Base-by-base conservation (phyloP, 2,888 invertebrate genomes). In the Myopa tessellatipennis region DNA sequence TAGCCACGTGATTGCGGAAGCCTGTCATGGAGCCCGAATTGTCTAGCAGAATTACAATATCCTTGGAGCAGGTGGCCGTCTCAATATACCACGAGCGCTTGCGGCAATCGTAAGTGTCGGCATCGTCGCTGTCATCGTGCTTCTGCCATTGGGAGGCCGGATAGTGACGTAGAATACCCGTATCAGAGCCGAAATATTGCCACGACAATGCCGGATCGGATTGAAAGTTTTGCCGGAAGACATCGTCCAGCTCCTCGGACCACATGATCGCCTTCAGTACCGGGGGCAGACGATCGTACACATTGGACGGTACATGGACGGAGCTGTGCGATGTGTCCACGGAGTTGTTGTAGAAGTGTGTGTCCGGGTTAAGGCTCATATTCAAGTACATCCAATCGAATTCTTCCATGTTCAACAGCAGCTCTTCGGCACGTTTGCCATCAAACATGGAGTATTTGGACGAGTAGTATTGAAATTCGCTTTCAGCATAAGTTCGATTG, bases 21-120 rank as follows among this genome's bases (percentile, higher is more conserved):
- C 98, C 99, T 50, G 94, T 94, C 99, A 99, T 99, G 34, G 98
- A 98, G 26, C 99, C 99, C 71, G 98, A 98, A 77, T 94, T 93
- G 87, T 99, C 99, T 80, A 99, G 91, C 76, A 99, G 91, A 78
- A 99, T 97, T 45, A 99, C 93, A 83, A 99, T 94, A 86, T 99
- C 98, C 90, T 99, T 99, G 10, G 98, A 97, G 85, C 98, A 98
- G 0, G 98, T 98, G 0, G 99, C 97, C 0, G 98, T 98, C 90
- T 98, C 96, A 81, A 99, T 97, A 88, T 97, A 99, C 98, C 98
- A 98, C 63, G 96, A 95, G 78, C 95, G 92, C 67, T 95, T 94
- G 75, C 98, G 92, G 85, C 97, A 98, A 88, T 99, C 99, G 89
- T 96, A 99, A 3, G 95, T 92, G 87, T 98, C 97, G 7, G 91